Evolutionary conservation across 2,888 invertebrate species (phyloP), one percentile per base, ranked within the genome.

Genomic region (Resseliella maxima): DNA sequence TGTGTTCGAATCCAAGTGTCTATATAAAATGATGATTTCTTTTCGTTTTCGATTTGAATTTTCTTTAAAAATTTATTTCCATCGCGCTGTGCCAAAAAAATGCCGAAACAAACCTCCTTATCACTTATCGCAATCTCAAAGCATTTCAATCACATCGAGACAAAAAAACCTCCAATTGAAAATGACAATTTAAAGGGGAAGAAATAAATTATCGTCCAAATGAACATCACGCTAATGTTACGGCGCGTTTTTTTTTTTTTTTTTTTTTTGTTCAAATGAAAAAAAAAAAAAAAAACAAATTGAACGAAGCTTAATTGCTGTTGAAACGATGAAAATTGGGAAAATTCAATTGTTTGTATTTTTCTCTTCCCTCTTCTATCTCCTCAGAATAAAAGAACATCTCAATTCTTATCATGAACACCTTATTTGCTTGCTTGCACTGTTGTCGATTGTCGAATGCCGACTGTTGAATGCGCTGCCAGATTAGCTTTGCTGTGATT

Each of bases 1-100:
- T 41, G 59, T n/a, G 24, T 24, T 59, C 27, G 59, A n/a, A 59
- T 59, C 59, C 24, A 24, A 24, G n/a, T 59, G 24, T 59, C 24
- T 59, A 35, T 31, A 35, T n/a, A 35, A 72, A 72, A 15, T 72
- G 31, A 72, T 35, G 31, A 72, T 72, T 72, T 72, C 72, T 72
- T 72, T 72, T 72, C 72, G 31, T 27, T 72, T 72, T 72, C 59
- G 5, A 12, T 27, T 59, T 5, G 50, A 59, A 5, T 59, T 59
- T 59, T 59, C 27, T 59, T 27, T 24, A 27, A 50, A 5, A 41
- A 41, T 12, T 41, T 8, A 50, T 18, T 50, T 50, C 18, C 18
- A 50, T 50, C 18, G 46, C 8, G 18, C 5, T 12, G 41, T 50
- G 8, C 15, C 46, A 50, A 50, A 50, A 8, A 50, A 50, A 50